phyloP scores from a whole-genome alignment of 2,888 invertebrate genomes.

The Lissocephala sabroskyi region DNA sequence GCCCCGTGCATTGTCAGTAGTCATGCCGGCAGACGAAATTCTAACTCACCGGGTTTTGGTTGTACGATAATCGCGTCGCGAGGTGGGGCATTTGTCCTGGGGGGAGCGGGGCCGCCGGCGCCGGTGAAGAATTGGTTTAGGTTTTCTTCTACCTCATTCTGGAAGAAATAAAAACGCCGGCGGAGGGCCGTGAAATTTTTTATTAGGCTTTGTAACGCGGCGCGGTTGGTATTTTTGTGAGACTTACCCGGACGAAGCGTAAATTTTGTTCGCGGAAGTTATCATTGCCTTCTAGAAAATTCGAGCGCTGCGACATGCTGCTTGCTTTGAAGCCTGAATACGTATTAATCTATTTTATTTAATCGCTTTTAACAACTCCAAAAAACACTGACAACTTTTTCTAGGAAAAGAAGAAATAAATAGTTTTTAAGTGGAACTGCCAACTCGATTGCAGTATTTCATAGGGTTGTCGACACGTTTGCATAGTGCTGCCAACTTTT shows the following conservation, averaged over 20 bases:
- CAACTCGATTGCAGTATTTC: too few species aligned
- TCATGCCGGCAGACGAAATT: too few species aligned
- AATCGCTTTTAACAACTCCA: too few species aligned
- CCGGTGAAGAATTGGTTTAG: constrained; percentile 75
- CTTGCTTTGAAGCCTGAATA: too few species aligned
- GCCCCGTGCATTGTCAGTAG: too few species aligned
- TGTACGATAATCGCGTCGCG: constrained; percentile 78
- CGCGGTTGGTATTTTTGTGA: too few species aligned
- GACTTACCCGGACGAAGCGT: constrained; percentile 70
- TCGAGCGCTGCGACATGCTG: constrained; percentile 53
- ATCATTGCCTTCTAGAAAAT: constrained; percentile 77
- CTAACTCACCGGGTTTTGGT: constrained; percentile 78
- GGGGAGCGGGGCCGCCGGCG: constrained; percentile 1
- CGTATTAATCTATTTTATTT: too few species aligned
- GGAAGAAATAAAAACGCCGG: neutral
- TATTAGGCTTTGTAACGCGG: neutral
- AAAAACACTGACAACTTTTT: too few species aligned
- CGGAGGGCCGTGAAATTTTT: neutral
- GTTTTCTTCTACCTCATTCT: constrained; percentile 75
- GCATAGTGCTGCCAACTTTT: neutral
- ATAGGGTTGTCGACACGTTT: too few species aligned
- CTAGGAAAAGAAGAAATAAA: too few species aligned
- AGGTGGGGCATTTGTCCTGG: constrained; percentile 36
- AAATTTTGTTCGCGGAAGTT: constrained; percentile 76
- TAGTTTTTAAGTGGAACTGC: too few species aligned